Evolutionary conservation across 2,888 invertebrate genomes (phyloP), one percentile per base, ranked within the genome.

Genomic region (Drosophila colorata): DNA sequence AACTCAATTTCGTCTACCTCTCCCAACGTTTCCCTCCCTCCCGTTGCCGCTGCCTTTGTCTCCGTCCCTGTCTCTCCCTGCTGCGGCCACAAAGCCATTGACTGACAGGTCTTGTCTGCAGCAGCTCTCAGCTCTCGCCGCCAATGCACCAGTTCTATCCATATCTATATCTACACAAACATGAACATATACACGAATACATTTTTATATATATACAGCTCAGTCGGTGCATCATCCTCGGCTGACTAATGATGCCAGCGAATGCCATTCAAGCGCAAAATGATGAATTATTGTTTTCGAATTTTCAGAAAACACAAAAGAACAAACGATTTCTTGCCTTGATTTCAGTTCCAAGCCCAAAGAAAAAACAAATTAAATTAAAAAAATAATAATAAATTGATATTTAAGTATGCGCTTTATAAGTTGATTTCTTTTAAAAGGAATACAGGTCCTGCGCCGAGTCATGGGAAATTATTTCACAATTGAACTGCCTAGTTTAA

Each of bases 261-360:
- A 31, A 52, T 41, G 46, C 61, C 64, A 69, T 66, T 55, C 48
- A 46, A 58, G 66, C 53, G 44, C 52, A 51, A 61, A 68, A 84
- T 81, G 81, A 81, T 81, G 75, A 81, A 81, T 81, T 84, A 81
- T 84, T 66, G 80, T 69, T 69, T 71, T 69, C 63, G 49, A 63
- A 66, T 75, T 48, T 61, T 49, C 40, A 23, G 23, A 16, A 23
- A 18, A 44, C 69, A 68, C 59, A 70, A 75, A 60, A 57, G 35
- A 31, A 40, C 51, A 20, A 52, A 38, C 33, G 46, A 47, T 35
- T 20, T 20, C 43, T 41, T 6, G 44, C 28, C 16, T 38, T 38
- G 38, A 38, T 16, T 38, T 16, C 9, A 38, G 16, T 40, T 13
- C 31, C 16, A 23, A 37, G 16, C 11, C 20, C 2, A 23, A 38